Evolutionary conservation across 2,113 vertebrate genomes (phyloP).

Genomic region (Hoplias malabaricus): DNA sequence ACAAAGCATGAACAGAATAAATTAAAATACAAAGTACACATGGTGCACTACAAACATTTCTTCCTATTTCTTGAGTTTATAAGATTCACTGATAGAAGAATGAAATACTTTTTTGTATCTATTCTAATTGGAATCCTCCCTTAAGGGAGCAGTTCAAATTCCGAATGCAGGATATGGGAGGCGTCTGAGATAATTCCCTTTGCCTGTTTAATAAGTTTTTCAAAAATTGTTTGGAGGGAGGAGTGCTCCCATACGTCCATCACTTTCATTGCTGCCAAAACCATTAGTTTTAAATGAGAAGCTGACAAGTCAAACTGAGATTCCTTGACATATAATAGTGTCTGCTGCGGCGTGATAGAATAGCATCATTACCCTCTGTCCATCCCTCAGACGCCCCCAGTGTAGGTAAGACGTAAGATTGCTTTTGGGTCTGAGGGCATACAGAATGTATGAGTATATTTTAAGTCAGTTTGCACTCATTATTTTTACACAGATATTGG

Average conservation of each 20-base stretch:
- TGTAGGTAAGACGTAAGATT: background rate
- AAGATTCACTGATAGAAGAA: background rate
- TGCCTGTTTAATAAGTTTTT: background rate
- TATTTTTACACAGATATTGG: no score
- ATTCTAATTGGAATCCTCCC: background rate
- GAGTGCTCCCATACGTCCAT: background rate
- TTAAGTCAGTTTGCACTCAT: no score
- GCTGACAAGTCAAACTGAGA: background rate
- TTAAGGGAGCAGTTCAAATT: background rate
- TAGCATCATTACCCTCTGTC: background rate
- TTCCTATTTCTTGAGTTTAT: background rate
- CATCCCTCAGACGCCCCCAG: background rate
- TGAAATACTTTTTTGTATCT: background rate
- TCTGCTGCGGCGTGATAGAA: background rate
- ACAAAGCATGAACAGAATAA: no score
- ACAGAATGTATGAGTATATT: no score
- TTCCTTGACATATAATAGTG: background rate
- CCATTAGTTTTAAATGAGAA: background rate
- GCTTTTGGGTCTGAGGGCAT: no score
- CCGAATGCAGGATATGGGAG: background rate
- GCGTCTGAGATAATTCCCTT: background rate
- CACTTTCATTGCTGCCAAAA: background rate
- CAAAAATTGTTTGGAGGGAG: background rate
- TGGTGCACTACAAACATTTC: background rate
- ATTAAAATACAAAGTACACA: background rate